These are phyloP conservation scores for Triops cancriformis DNA, from an alignment of 1,140 invertebrate species.

Conservation along the genomic window DNA sequence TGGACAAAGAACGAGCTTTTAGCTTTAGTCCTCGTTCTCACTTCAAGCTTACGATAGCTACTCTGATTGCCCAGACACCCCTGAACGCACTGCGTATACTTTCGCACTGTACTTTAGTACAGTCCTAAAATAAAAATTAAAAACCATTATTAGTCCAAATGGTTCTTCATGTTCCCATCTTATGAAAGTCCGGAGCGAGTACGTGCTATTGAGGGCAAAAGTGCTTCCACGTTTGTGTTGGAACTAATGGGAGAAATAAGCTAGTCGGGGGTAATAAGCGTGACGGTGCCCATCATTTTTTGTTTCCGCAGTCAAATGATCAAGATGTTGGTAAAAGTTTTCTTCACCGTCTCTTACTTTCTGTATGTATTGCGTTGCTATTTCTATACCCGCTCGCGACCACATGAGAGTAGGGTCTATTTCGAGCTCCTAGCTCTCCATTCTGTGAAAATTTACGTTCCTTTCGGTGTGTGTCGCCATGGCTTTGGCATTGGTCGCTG, in stretches of 20 bases:
- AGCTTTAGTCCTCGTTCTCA: not conserved
- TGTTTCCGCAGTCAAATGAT: not conserved
- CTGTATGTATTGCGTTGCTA: not conserved
- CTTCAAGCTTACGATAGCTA: not conserved
- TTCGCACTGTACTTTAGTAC: too few relatives aligned
- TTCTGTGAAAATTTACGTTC: constrained; percentile 11
- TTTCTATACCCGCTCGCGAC: constrained; percentile 11
- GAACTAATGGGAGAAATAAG: too few relatives aligned
- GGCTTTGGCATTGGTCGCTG: not conserved
- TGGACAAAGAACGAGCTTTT: too few relatives aligned
- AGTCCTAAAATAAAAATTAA: too few relatives aligned
- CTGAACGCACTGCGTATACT: too few relatives aligned
- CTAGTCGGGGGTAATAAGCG: too few relatives aligned
- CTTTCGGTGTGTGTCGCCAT: not conserved
- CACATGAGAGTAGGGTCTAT: not conserved
- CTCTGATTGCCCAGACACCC: not conserved
- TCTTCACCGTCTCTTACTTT: constrained; percentile 13
- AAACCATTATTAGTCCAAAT: too few relatives aligned
- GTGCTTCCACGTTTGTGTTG: too few relatives aligned
- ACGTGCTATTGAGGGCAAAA: too few relatives aligned
- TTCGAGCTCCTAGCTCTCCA: constrained; percentile 11
- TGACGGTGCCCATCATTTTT: not conserved
- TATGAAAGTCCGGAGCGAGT: too few relatives aligned
- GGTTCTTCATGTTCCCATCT: too few relatives aligned
- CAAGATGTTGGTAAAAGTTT: not conserved